A percentile compares a stretch with the other conserved stretches of the same genome.
Evolutionary conservation across 1,140 invertebrate genomes (phyloP).

Genomic region (Aethina tumida): DNA sequence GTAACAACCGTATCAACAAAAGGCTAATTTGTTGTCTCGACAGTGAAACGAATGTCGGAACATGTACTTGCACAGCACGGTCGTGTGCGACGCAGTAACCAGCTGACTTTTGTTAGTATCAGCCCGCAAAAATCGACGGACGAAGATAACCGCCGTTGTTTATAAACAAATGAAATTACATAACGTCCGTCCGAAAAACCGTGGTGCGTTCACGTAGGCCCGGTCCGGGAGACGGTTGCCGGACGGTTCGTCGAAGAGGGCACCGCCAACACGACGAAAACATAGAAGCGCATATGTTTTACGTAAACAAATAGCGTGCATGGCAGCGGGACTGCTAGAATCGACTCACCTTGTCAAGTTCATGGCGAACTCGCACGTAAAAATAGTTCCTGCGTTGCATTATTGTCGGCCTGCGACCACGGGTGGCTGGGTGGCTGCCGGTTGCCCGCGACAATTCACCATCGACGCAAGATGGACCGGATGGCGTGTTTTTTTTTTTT

Average conservation of each 20-base stretch:
- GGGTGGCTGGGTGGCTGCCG: background rate
- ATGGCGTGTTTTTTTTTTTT: no score
- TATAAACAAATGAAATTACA: slow-evolving; percentile 1
- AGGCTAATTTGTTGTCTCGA: no score
- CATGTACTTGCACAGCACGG: no score
- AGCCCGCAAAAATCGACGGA: no score
- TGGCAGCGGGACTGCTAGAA: background rate
- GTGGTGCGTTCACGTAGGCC: background rate
- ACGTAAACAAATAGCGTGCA: slow-evolving; percentile 1
- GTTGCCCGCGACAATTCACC: slow-evolving; percentile 2
- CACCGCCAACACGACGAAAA: background rate
- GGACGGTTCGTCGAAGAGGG: background rate
- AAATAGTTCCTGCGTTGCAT: slow-evolving; percentile 1
- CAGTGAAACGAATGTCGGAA: no score
- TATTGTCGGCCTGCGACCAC: background rate
- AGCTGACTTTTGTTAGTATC: no score
- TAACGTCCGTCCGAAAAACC: background rate
- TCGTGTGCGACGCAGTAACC: no score
- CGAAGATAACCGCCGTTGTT: no score
- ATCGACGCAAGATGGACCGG: no score
- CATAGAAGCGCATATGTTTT: background rate
- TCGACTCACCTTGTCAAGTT: slow-evolving; percentile 14
- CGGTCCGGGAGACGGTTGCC: background rate
- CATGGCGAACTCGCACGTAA: slow-evolving; percentile 5
- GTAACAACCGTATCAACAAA: no score